Base-by-base conservation (phyloP, 2,797 vertebrate genomes). In the Heliangelus exortis region DNA sequence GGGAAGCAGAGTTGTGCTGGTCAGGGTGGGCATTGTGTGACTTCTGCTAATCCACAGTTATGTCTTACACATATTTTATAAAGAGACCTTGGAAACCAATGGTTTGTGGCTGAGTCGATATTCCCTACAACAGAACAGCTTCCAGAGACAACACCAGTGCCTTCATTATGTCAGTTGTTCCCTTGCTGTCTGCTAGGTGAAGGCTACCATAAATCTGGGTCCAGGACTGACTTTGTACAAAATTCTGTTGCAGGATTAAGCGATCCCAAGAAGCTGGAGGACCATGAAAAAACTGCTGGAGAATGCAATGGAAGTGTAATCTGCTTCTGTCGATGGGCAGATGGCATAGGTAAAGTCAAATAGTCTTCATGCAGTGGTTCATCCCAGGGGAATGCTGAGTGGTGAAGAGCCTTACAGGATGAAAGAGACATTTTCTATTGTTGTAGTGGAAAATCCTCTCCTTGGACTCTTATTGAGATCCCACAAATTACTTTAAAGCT, bases 251-350 rank as follows among this genome's bases (percentile, higher is more conserved):
- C 6, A 14, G 26, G 11, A 26, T 31, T 33, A 22, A 26, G 19
- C 1, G 4, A 34, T 41, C 12, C 29, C 39, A 41, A 61, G n/a
- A 65, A 77, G 7, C 0, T 47, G 9, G 14, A 74, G 12, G 15
- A 7, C 7, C 12, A 15, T 22, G 34, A 72, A 87, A 87, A 54
- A 45, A 12, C 36, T 54, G n/a, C 23, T 69, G n/a, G 26, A 11
- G 21, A 47, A 33, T 78, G 7, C 36, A 39, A 5, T 9, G 28
- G 25, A 13, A 74, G 4, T 2, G 2, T n/a, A 53, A 55, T n/a
- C 39, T 86, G 1, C 31, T 89, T 78, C 45, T 80, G 45, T 21
- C 45, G 26, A 20, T 33, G 29, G 22, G 15, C 6, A 5, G 34
- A 83, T 15, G 22, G 3, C 29, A n/a, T 2, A 5, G 17, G 28